Conservation (phyloP, 2,113 vertebrate genomes). For the Mormoops blainvillei region DNA sequence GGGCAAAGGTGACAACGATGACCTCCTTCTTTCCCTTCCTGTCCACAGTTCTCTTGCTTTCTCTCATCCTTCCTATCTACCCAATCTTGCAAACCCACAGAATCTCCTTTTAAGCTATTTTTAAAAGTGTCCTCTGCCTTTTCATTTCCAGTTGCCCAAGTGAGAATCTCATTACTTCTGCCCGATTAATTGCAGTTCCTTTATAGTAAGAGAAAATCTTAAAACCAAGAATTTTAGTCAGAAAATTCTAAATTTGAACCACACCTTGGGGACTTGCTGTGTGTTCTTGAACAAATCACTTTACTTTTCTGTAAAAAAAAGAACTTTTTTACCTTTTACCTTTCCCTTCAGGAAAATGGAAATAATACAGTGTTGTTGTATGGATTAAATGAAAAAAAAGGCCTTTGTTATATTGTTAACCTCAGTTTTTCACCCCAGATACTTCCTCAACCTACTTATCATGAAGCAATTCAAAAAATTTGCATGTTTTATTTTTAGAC, state of each 20-base stretch:
- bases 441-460: neutral
- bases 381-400: neutral
- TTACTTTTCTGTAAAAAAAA: neutral
- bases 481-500: neutral
- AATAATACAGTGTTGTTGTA: neutral
- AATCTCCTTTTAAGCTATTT: neutral
- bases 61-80: neutral
- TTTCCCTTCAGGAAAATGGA: neutral
- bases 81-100: neutral
- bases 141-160: neutral
- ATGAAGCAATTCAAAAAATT: neutral
- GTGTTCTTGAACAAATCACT: neutral
- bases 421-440: neutral
- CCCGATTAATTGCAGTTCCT: neutral
- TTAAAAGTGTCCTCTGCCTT: neutral
- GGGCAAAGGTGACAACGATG: neutral
- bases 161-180: neutral
- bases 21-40: neutral
- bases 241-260: neutral
- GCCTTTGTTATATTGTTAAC: neutral
- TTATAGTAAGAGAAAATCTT: neutral
- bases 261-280: neutral
- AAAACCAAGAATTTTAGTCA: neutral
- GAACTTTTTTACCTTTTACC: too few species aligned
- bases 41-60: neutral